These are phyloP conservation scores for Pogonocichla stellata DNA, from an alignment of 2,113 vertebrate genomes.

Conservation along the genomic window DNA sequence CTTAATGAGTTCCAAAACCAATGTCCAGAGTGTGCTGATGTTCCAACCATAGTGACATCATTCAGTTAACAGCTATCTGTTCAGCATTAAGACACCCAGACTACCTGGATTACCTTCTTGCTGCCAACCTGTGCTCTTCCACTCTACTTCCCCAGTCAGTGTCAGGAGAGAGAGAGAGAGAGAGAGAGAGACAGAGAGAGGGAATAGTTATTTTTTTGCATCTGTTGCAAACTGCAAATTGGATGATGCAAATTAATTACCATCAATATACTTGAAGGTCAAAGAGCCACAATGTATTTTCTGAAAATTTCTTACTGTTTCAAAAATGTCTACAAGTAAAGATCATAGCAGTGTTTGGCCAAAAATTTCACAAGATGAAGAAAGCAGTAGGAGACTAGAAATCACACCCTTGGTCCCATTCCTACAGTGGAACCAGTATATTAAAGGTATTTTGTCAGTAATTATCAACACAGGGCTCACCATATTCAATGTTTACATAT, in stretches of 20 bases:
- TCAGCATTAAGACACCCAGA: neutral
- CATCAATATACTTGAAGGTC: neutral
- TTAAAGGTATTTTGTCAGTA: neutral
- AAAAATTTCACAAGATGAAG: neutral
- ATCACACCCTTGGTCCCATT: neutral
- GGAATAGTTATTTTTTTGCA: neutral
- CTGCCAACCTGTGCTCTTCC: neutral
- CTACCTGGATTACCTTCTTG: neutral
- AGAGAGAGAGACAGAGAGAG: neutral
- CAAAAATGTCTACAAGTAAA: neutral
- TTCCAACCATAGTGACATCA: neutral
- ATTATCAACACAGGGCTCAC: neutral
- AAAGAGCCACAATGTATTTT: neutral
- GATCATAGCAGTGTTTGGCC: neutral
- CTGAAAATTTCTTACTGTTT: neutral
- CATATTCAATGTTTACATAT: neutral
- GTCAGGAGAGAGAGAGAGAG: neutral
- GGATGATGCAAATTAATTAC: neutral
- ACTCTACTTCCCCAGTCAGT: neutral
- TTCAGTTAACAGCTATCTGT: neutral
- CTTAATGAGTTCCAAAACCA: conserved; percentile 43
- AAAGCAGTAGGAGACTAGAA: neutral
- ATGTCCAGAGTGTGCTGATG: neutral
- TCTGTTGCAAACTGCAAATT: neutral
- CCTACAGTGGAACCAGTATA: neutral